Percentiles rank a stretch among this genome's conserved stretches.
Evolutionary conservation across 2,113 vertebrate genomes (phyloP).

Genomic region (Grantiella picta): DNA sequence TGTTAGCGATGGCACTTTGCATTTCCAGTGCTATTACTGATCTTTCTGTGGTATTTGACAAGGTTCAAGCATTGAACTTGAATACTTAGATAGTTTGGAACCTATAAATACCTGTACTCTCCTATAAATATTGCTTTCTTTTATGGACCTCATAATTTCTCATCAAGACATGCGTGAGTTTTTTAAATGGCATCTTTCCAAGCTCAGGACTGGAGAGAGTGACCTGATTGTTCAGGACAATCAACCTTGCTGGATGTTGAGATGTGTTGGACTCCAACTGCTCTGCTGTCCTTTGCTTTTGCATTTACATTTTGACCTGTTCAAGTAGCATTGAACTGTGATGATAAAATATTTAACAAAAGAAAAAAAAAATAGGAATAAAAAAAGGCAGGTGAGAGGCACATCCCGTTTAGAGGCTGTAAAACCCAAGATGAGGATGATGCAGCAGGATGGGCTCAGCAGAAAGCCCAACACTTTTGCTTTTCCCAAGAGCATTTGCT

Average conservation of each 20-base stretch:
- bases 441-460: neutral
- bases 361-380: neutral
- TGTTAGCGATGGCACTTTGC: conserved; percentile 5
- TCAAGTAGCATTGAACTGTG: neutral
- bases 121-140: neutral
- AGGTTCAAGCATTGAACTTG: neutral
- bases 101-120: neutral
- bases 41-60: conserved; percentile 1
- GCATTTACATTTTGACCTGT: neutral
- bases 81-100: neutral
- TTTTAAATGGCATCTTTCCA: neutral
- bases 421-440: neutral
- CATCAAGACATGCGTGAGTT: neutral
- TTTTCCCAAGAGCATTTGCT: neutral
- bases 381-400: neutral
- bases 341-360: neutral
- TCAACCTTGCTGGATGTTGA: neutral
- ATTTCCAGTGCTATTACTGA: neutral
- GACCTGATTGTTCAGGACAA: neutral
- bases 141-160: neutral
- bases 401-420: neutral
- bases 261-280: neutral
- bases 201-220: neutral
- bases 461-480: neutral
- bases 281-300: neutral